These are phyloP conservation scores for Dendropsophus ebraccatus DNA, from an alignment of 2,113 vertebrate species.

Conservation along the genomic window DNA sequence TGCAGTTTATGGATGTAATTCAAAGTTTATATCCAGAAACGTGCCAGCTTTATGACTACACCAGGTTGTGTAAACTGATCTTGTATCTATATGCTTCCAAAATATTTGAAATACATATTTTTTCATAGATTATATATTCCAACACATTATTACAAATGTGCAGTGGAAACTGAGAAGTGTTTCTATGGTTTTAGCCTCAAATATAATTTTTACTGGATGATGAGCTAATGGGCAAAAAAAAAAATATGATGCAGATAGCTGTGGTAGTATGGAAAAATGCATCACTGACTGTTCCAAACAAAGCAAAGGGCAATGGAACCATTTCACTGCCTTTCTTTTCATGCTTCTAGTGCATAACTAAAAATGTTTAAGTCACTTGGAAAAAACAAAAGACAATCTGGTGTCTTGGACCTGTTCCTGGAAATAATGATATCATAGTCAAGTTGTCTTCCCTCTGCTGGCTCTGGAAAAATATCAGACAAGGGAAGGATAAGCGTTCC, in stretches of 20 bases:
- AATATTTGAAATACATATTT: neutral
- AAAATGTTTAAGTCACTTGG: constrained; percentile 50
- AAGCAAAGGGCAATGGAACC: constrained; percentile 26
- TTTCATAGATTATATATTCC: neutral
- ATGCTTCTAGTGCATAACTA: constrained; percentile 43
- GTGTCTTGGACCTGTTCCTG: constrained; percentile 56
- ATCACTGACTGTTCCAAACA: constrained; percentile 17
- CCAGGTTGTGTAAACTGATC: too few relatives aligned
- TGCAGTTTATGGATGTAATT: too few relatives aligned
- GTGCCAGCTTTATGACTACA: too few relatives aligned
- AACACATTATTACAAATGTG: neutral
- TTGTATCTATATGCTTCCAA: neutral
- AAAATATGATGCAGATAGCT: neutral
- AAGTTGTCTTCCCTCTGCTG: constrained; percentile 48
- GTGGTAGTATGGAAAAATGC: constrained; percentile 38
- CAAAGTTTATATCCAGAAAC: too few relatives aligned
- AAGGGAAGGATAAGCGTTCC: constrained; percentile 32
- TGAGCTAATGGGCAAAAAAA: neutral
- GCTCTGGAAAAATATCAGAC: constrained; percentile 43
- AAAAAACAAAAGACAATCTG: constrained; percentile 54
- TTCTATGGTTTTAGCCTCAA: neutral
- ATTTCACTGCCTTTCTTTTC: constrained; percentile 21
- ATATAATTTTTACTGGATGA: neutral
- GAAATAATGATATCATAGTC: constrained; percentile 58
- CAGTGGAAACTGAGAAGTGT: neutral